Evolutionary conservation across 1,140 invertebrate species (phyloP), one percentile per base, ranked within the genome.

Genomic region (Teleogryllus occipitalis): DNA sequence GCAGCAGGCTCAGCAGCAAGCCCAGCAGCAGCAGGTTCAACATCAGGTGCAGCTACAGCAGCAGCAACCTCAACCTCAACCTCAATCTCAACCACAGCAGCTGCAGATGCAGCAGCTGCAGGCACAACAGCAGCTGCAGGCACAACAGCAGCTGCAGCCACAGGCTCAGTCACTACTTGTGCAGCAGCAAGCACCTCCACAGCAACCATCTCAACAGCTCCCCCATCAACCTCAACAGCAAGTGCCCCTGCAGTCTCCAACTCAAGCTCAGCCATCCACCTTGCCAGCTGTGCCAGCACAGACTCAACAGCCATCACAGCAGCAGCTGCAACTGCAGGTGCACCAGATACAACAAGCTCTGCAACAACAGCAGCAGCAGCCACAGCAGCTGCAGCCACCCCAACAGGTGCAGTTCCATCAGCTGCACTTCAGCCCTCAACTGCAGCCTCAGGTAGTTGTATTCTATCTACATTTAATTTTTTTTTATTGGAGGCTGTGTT

Each of bases 21-120:
- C 3, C 2, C 65, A 15, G 14, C 14, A 14, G 8, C 54, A 72
- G 8, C 10, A 74, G 8, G 8, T 74, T 22, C 74, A 74, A 0
- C 21, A 74, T 21, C 14, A 8, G n/a, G 73, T 74, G 21, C 86
- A 88, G 76, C 86, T 86, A 82, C 85, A 87, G 80, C 86, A 84
- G 81, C 87, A 86, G 82, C 86, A 87, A 84, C 87, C 84, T 48
- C 86, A 87, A 22, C 48, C 47, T 78, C 85, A 87, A 54, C 85
- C 86, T 49, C 74, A 39, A 39, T 1, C 27, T 39, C 78, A 65
- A 46, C 48, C 3, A 8, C 78, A 10, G n/a, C 73, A 27, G 18
- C 78, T 27, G 18, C 78, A 49, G 2, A 83, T 86, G 10, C 74
- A 39, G 27, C 27, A 39, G 27, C 27, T 39, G 27, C 78, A 65